Percentiles rank a stretch among this genome's conserved stretches.
Evolutionary conservation across 2,113 vertebrate species (phyloP).

Genomic region (Cettia cetti): DNA sequence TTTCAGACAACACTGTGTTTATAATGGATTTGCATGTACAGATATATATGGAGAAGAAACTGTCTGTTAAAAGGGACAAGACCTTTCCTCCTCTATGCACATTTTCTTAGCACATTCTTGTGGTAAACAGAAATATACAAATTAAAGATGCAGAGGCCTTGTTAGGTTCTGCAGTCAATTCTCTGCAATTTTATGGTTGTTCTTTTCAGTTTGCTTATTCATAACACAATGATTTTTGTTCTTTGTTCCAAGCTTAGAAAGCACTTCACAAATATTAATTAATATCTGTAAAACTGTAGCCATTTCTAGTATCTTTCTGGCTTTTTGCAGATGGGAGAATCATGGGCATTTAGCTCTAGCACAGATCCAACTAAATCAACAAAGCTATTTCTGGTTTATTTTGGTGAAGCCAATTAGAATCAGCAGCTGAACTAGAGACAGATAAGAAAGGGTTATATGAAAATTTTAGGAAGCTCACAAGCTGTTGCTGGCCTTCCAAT

Average conservation of each 20-base stretch:
- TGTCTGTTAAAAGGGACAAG: not conserved
- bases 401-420: not conserved
- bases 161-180: conserved; percentile 31
- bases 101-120: not conserved
- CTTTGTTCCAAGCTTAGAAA: conserved; percentile 28
- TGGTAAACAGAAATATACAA: not conserved
- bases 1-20: conserved; percentile 65
- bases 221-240: not conserved
- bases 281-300: not conserved
- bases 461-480: not conserved
- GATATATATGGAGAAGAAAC: not conserved
- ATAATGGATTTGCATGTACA: conserved; percentile 52
- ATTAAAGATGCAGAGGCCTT: conserved; percentile 34
- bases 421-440: not conserved
- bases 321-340: not conserved
- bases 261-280: conserved; percentile 27
- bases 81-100: not conserved
- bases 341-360: not conserved
- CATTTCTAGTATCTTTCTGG: not conserved
- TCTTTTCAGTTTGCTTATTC: conserved; percentile 28
- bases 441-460: not conserved
- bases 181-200: conserved; percentile 29
- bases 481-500: not conserved
- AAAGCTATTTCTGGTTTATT: not conserved
- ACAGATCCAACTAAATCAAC: not conserved